These are phyloP conservation scores for Plestiodon gilberti DNA, from an alignment of 2,113 vertebrate species.

Conservation along the genomic window DNA sequence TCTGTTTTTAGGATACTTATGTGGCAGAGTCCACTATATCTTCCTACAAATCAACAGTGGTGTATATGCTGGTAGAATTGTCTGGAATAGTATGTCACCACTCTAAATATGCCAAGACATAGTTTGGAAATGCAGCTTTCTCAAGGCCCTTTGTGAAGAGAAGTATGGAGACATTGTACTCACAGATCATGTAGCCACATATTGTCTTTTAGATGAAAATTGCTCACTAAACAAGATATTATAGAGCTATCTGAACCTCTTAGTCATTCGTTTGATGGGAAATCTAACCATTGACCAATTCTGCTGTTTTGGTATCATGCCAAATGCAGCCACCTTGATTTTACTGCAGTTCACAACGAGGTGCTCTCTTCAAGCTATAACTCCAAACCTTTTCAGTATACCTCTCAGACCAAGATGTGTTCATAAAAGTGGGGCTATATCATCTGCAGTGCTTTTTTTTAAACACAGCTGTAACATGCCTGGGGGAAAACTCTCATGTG, in stretches of 20 bases:
- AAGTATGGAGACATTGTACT: not conserved
- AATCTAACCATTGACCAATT: not conserved
- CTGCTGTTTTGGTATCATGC: not conserved
- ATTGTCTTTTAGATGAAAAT: not conserved
- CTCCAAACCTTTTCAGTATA: not conserved
- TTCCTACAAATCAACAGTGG: no score
- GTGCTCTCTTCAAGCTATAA: not conserved
- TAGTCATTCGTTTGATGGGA: not conserved
- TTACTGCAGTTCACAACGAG: not conserved
- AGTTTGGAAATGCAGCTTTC: not conserved
- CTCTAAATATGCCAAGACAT: not conserved
- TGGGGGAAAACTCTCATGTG: no score
- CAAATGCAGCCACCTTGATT: not conserved
- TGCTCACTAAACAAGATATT: not conserved
- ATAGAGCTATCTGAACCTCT: not conserved
- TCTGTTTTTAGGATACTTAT: no score
- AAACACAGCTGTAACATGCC: no score
- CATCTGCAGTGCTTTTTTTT: no score
- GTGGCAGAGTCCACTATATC: no score
- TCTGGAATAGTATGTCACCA: not conserved
- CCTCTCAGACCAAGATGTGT: not conserved
- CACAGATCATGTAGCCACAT: not conserved
- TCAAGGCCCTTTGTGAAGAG: not conserved
- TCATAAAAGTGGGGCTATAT: not conserved
- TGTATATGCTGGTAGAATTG: no score